Evolutionary conservation across 2,888 invertebrate species (phyloP).

Genomic region (Lutraria lutraria): DNA sequence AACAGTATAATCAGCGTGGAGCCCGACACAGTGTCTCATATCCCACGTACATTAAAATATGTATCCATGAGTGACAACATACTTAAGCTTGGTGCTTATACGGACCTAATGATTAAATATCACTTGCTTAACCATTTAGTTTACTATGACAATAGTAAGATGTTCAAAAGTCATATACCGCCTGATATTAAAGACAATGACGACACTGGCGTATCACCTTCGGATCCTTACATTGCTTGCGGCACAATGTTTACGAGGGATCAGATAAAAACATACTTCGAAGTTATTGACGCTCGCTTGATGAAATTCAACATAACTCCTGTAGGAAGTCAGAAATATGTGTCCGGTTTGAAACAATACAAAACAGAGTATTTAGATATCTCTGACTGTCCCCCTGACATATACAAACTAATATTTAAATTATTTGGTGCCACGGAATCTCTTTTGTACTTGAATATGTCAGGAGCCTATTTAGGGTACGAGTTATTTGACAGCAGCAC

Average conservation of each 20-base stretch:
- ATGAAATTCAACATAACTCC: neutral
- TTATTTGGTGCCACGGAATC: neutral
- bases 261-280: neutral
- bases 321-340: neutral
- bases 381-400: conserved; percentile 34
- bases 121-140: neutral
- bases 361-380: conserved; percentile 30
- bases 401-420: neutral
- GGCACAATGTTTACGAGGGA: neutral
- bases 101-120: neutral
- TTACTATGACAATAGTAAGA: conserved; percentile 33
- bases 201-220: neutral
- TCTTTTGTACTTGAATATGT: conserved; percentile 29
- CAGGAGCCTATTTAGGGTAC: conserved; percentile 33
- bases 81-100: conserved; percentile 27
- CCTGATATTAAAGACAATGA: neutral
- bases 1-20: conserved; percentile 22
- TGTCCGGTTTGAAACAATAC: neutral
- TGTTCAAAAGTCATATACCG: conserved; percentile 33
- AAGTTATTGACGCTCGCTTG: neutral
- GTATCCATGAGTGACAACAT: conserved; percentile 36
- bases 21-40: neutral
- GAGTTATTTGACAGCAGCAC: conserved; percentile 17
- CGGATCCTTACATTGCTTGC: neutral
- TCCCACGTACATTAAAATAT: conserved; percentile 23